Evolutionary conservation across 1,140 invertebrate species (phyloP).

Genomic region (Penaeus indicus): DNA sequence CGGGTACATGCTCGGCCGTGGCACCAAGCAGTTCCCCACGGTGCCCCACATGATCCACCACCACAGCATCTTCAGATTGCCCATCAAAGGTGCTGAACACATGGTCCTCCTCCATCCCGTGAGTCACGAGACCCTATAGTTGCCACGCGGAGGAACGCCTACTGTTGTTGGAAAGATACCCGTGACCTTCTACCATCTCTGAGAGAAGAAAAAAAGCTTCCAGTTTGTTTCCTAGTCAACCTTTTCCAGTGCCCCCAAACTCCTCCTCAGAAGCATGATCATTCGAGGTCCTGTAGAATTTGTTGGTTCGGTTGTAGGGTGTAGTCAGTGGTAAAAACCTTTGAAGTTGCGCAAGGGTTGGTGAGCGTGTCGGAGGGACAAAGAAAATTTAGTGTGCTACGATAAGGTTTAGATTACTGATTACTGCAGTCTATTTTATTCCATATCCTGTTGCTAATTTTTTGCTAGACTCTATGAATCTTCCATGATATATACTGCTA

Average conservation of each 20-base stretch:
- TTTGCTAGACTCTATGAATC: slow-evolving; percentile 29
- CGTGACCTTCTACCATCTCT: too few relatives aligned
- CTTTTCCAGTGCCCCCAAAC: neutral
- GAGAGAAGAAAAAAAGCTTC: too few relatives aligned
- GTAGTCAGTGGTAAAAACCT: slow-evolving; percentile 20
- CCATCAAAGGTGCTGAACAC: slow-evolving; percentile 93
- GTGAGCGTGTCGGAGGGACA: too few relatives aligned
- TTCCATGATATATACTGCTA: slow-evolving; percentile 19
- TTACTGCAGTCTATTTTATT: neutral
- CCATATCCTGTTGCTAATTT: slow-evolving; percentile 27
- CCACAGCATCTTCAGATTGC: slow-evolving; percentile 91
- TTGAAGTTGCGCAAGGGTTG: neutral
- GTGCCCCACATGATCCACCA: slow-evolving; percentile 94
- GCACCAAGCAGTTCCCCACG: slow-evolving; percentile 88
- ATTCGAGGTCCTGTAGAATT: slow-evolving; percentile 3
- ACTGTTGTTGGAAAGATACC: too few relatives aligned
- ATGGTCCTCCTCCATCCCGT: slow-evolving; percentile 92
- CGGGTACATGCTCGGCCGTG: slow-evolving; percentile 89
- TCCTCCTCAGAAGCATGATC: neutral
- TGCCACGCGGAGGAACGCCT: too few relatives aligned
- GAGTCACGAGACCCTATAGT: slow-evolving; percentile 65
- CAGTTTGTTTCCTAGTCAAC: too few relatives aligned
- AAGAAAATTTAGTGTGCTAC: slow-evolving; percentile 1
- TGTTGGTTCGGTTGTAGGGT: slow-evolving; percentile 11
- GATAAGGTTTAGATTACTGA: slow-evolving; percentile 15